Percentiles rank a stretch among this genome's conserved stretches.
phyloP scores from a whole-genome alignment of 2,113 vertebrate genomes.

The Larimichthys polyactis region DNA sequence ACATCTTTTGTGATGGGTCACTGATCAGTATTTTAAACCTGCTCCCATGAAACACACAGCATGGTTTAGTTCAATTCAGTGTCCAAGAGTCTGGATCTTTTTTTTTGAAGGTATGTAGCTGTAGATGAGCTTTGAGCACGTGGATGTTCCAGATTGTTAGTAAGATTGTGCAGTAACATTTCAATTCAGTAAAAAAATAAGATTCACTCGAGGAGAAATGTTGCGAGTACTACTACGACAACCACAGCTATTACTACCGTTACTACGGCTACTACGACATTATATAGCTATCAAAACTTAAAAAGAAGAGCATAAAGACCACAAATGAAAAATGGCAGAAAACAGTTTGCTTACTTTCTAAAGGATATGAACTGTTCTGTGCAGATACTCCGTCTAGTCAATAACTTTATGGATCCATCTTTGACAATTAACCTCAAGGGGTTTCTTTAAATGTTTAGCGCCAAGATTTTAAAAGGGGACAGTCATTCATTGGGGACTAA shows the following conservation, averaged over 20 bases:
- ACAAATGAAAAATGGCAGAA: background rate
- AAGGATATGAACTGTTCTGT: background rate
- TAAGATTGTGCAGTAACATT: slow-evolving; percentile 5
- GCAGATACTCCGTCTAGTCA: background rate
- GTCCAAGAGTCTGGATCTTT: background rate
- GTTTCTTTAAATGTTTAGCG: background rate
- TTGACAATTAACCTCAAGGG: background rate
- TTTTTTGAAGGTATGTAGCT: background rate
- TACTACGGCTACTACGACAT: background rate
- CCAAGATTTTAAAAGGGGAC: background rate
- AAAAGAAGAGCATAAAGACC: background rate
- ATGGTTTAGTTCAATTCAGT: slow-evolving; percentile 19
- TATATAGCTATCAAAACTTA: background rate
- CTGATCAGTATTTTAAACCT: slow-evolving; percentile 36
- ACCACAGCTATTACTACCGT: background rate
- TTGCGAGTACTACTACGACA: background rate
- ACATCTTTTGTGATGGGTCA: background rate
- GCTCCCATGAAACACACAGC: background rate
- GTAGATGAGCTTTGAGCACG: slow-evolving; percentile 6
- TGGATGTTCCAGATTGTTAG: background rate
- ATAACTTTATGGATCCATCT: background rate
- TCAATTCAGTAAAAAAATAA: background rate
- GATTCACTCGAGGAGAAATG: background rate
- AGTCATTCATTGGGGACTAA: background rate
- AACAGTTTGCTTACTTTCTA: background rate